A percentile compares a stretch with the other conserved stretches of the same genome.
Evolutionary conservation across 2,113 vertebrate species (phyloP).

Genomic region (Lepus europaeus): DNA sequence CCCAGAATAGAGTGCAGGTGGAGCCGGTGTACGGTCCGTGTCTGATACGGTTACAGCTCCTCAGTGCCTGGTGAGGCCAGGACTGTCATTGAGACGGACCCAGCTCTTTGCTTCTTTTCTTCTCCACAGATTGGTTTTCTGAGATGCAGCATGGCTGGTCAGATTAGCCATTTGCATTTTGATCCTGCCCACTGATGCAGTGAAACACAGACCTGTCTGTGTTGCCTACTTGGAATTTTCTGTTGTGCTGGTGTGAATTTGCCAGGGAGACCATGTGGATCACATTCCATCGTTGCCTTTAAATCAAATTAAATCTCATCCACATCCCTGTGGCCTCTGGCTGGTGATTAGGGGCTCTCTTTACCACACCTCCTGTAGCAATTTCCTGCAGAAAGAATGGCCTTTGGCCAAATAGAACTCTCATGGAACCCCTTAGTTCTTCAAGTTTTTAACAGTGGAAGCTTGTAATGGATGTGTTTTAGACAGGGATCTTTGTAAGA

Average conservation of each 20-base stretch:
- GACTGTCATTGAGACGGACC: neutral
- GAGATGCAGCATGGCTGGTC: neutral
- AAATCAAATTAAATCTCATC: neutral
- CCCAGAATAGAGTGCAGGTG: neutral
- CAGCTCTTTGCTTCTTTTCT: neutral
- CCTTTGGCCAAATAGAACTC: neutral
- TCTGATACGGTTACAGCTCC: accelerated
- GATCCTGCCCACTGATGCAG: neutral
- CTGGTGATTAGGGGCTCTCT: neutral
- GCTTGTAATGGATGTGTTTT: slow-evolving; percentile 13
- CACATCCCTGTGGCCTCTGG: neutral
- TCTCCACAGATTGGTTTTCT: slow-evolving; percentile 16
- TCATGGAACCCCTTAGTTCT: neutral
- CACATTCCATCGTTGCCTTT: slow-evolving; percentile 2
- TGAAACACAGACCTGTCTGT: neutral
- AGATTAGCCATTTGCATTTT: neutral
- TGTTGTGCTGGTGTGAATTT: neutral
- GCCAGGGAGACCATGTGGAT: neutral
- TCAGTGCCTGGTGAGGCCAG: neutral
- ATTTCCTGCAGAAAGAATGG: neutral
- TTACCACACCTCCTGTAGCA: neutral
- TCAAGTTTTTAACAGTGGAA: neutral
- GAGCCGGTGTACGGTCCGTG: accelerated
- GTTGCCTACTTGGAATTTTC: neutral
- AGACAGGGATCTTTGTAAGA: neutral